A percentile compares a stretch with the other conserved stretches of the same genome.
These are phyloP conservation scores for Archivesica marissinica DNA, from an alignment of 1,140 invertebrate genomes.

Conservation along the genomic window DNA sequence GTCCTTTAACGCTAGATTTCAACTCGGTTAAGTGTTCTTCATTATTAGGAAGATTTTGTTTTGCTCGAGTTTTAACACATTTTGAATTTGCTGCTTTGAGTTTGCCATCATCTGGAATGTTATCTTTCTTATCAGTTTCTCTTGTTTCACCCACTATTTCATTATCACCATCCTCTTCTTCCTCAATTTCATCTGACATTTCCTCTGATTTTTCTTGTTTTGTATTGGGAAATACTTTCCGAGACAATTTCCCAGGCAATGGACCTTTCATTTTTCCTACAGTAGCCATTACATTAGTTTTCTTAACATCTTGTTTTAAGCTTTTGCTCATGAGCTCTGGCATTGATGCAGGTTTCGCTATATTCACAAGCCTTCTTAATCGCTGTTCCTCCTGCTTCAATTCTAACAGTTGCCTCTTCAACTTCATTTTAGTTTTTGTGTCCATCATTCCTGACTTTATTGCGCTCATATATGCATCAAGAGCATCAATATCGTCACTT, in stretches of 20 bases:
- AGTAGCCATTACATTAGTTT: slow-evolving; percentile 44
- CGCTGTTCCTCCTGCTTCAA: slow-evolving; percentile 89
- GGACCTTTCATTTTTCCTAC: slow-evolving; percentile 69
- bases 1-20: neutral
- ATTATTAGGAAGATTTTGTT: neutral
- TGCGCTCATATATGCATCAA: slow-evolving; percentile 84
- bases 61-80: neutral
- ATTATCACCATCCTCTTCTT: slow-evolving; percentile 67
- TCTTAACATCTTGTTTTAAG: slow-evolving; percentile 36
- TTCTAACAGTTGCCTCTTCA: slow-evolving; percentile 87
- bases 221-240: slow-evolving; percentile 45
- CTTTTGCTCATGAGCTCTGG: slow-evolving; percentile 64
- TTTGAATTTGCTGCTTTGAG: too few relatives aligned
- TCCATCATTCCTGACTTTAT: slow-evolving; percentile 83
- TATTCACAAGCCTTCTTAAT: slow-evolving; percentile 89
- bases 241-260: neutral
- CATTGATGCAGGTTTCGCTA: slow-evolving; percentile 88
- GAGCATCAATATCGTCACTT: slow-evolving; percentile 80
- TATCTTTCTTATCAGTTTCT: slow-evolving; percentile 30
- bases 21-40: neutral
- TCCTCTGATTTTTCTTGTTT: slow-evolving; percentile 33
- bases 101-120: neutral
- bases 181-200: slow-evolving; percentile 53
- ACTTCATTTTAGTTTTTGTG: slow-evolving; percentile 81
- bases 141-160: slow-evolving; percentile 56